Base-by-base conservation (phyloP, 2,113 vertebrate genomes). In the Dromaius novaehollandiae region DNA sequence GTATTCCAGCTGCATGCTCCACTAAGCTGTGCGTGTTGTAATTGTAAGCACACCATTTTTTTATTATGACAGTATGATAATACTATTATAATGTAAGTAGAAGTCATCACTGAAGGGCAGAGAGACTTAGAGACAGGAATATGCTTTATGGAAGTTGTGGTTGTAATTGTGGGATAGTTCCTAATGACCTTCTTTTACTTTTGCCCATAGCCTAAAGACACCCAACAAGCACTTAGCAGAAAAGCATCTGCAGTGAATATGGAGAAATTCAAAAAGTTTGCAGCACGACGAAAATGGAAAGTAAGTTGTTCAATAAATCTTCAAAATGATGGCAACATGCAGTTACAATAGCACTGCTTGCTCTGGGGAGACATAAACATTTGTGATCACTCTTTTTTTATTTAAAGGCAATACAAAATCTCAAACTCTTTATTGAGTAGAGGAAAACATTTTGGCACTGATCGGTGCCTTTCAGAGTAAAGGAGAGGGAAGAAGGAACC, bases 201-300 rank as follows among this genome's bases (percentile, higher is more conserved):
- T 91, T 96, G 30, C 4, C 55, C 75, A 44, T 97, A 99, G 99
- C 99, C 99, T 91, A 99, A 99, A 98, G 99, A 99, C 97, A 99
- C 99, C 7, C 99, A 98, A 65, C 99, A 99, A 94, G 99, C 98
- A 21, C 98, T 99, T 86, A 99, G 99, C 89, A 99, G 99, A 92
- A 99, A 99, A 97, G 99, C 99, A 79, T 99, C 99, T 1, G 99
- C 99, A 19, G 99, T 99, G 86, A 99, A 99, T 97, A 99, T 99
- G 99, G 99, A 99, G 73, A 99, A 99, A 97, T 99, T 99, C 94
- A 99, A 99, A 92, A 99, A 99, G 98, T 99, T 99, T 75, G 99
- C 99, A 87, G 99, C 99, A 82, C 98, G 99, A 80, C 98, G 99
- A 82, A 99, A 99, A 95, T 99, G 99, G 99, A 99, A 99, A 98